phyloP scores from a whole-genome alignment of 1,140 invertebrate species.

The Hormaphis cornu region DNA sequence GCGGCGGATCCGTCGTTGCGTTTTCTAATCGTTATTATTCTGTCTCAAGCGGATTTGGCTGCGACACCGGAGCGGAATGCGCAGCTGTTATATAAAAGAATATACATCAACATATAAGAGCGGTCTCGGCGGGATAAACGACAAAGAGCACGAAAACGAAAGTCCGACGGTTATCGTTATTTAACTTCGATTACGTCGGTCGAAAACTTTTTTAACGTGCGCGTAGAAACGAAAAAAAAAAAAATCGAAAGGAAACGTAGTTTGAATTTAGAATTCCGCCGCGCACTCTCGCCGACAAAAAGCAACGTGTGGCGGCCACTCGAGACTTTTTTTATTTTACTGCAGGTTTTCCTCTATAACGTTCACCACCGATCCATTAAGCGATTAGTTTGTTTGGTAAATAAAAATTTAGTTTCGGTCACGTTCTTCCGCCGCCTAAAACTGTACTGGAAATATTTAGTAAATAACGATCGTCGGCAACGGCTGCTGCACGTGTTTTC shows the following conservation, averaged over 20 bases:
- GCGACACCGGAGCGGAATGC: no score
- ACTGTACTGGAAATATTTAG: no score
- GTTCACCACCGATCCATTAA: not conserved
- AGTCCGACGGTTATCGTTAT: not conserved
- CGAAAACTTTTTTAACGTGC: not conserved
- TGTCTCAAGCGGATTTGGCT: no score
- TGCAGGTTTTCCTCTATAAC: not conserved
- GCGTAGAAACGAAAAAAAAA: not conserved
- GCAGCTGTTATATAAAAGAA: no score
- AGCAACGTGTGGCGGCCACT: no score
- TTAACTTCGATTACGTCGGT: not conserved
- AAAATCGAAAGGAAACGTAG: not conserved
- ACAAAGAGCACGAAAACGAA: no score
- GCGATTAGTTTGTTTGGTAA: slow-evolving; percentile 16
- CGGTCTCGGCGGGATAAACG: no score
- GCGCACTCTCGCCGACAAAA: not conserved
- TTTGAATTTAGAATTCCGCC: not conserved
- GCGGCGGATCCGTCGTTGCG: no score
- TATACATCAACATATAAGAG: no score
- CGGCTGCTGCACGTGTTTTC: no score
- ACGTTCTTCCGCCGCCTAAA: not conserved
- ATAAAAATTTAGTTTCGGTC: slow-evolving; percentile 7
- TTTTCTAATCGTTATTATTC: no score
- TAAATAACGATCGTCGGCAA: no score
- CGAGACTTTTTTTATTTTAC: not conserved